phyloP scores from a whole-genome alignment of 2,888 invertebrate species.

The Netelia inedita region DNA sequence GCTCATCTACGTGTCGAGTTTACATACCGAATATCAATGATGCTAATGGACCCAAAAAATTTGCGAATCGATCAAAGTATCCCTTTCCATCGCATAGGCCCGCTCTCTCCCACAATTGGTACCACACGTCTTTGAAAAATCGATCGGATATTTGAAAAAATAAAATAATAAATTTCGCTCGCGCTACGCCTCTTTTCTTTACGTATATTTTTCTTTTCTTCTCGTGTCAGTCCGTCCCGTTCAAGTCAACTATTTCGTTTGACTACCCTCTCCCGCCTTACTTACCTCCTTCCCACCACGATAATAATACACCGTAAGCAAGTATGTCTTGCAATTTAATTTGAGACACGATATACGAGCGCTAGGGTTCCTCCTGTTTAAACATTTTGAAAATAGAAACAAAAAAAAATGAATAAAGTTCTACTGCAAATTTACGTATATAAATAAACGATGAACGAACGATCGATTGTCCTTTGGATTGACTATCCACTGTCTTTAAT shows the following conservation, averaged over 20 bases:
- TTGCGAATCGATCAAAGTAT: conserved; percentile 75
- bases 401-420: conserved; percentile 77
- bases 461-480: conserved; percentile 66
- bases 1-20: too few relatives aligned
- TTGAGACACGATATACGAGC: conserved; percentile 72
- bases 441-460: conserved; percentile 75
- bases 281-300: conserved; percentile 62
- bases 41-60: conserved; percentile 60
- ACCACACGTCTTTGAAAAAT: conserved; percentile 55
- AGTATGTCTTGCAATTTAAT: conserved; percentile 74
- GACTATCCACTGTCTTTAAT: conserved; percentile 2
- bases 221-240: conserved; percentile 51
- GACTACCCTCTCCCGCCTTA: conserved; percentile 46
- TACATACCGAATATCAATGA: too few relatives aligned
- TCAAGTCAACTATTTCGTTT: conserved; percentile 41
- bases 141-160: conserved; percentile 47
- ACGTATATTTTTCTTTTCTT: conserved; percentile 44
- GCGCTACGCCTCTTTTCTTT: conserved; percentile 14
- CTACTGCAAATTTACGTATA: conserved; percentile 84
- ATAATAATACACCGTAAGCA: conserved; percentile 71
- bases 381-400: conserved; percentile 67
- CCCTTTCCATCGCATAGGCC: conserved; percentile 74
- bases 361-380: conserved; percentile 74
- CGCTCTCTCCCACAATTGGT: conserved; percentile 67
- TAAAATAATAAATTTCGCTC: conserved; percentile 43